phyloP scores from a whole-genome alignment of 2,797 vertebrate genomes.

The Sternarchorhynchus goeldii region DNA sequence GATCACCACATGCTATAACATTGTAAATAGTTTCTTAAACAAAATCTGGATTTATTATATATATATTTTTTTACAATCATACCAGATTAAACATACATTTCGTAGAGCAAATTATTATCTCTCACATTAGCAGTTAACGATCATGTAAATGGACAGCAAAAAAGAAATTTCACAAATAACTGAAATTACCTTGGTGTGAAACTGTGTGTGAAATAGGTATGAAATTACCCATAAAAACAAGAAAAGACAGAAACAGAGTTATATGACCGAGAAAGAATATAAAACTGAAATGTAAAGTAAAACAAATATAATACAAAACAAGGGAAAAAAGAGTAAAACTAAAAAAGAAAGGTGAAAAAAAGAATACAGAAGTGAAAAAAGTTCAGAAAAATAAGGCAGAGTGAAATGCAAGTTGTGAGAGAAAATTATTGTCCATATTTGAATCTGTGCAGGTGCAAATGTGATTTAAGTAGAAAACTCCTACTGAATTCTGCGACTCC shows the following conservation, averaged over 20 bases:
- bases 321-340: not conserved
- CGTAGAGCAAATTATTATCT: constrained; percentile 64
- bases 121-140: constrained; percentile 63
- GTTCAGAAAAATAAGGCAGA: constrained; percentile 7
- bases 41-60: constrained; percentile 63
- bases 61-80: constrained; percentile 54
- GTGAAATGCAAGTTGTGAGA: constrained; percentile 33
- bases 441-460: constrained; percentile 42
- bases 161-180: constrained; percentile 47
- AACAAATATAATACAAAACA: constrained; percentile 1
- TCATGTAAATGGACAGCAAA: constrained; percentile 57
- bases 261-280: not conserved
- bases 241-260: constrained; percentile 4
- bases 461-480: constrained; percentile 50
- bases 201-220: constrained; percentile 43
- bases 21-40: constrained; percentile 36
- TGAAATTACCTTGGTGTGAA: constrained; percentile 56
- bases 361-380: not conserved
- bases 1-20: not conserved
- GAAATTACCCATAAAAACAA: constrained; percentile 8
- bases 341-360: not conserved
- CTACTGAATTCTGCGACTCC: constrained; percentile 61
- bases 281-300: not conserved
- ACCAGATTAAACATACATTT: constrained; percentile 59
- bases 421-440: constrained; percentile 21